Evolutionary conservation across 2,113 vertebrate genomes (phyloP).

Genomic region (Chiloscyllium plagiosum): DNA sequence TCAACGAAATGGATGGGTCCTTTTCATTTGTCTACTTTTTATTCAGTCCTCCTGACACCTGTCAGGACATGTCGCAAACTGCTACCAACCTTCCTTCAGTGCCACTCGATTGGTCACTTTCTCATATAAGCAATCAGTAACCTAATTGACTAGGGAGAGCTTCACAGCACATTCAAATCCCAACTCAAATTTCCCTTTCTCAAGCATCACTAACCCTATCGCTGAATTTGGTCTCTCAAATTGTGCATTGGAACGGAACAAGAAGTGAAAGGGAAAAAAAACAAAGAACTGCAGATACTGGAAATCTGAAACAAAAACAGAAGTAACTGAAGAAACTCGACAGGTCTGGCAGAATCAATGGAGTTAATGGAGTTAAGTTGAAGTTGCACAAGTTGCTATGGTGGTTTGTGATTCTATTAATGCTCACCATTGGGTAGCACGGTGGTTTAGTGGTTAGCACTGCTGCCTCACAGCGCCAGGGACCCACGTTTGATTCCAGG

Average conservation of each 20-base stretch:
- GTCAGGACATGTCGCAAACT: background rate
- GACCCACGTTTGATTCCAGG: no score
- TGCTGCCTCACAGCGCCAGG: no score
- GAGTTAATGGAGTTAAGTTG: no score
- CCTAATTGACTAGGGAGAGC: background rate
- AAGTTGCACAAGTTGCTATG: no score
- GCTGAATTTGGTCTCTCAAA: background rate
- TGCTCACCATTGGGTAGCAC: background rate
- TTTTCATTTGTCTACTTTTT: background rate
- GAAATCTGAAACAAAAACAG: no score
- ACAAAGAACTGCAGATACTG: no score
- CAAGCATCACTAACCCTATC: background rate
- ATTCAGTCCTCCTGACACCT: background rate
- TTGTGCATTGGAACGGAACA: background rate
- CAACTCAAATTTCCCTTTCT: background rate
- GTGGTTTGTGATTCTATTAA: background rate
- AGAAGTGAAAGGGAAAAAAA: no score
- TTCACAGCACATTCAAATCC: background rate
- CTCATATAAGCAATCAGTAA: background rate
- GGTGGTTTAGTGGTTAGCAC: no score
- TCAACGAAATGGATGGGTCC: background rate
- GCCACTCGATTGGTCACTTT: background rate
- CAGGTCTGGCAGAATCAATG: no score
- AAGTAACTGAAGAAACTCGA: no score
- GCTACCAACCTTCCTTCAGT: background rate